Base-by-base conservation (phyloP, 2,888 invertebrate genomes). In the Baccha elongata region DNA sequence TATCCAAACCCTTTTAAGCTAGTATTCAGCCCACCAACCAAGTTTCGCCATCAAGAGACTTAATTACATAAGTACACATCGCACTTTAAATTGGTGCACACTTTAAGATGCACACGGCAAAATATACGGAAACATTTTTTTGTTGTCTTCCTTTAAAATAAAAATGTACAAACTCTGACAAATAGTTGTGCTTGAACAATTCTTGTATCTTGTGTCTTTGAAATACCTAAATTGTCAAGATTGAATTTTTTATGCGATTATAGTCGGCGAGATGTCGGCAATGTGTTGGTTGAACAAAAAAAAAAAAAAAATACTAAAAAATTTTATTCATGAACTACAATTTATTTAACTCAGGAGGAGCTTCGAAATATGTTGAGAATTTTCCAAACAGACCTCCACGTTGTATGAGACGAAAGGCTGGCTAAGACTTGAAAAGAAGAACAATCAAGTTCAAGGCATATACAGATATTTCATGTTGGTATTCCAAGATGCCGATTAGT, bases 31-130 rank as follows among this genome's bases (percentile, higher is more conserved):
- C 78, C 72, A 78, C 72, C 75, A 71, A 65, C 44, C 44, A 53
- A 44, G 60, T 55, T 15, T 26, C 35, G 15, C 3, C 11, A n/a
- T n/a, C n/a, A 48, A 48, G 17, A 48, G 53, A 78, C 62, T 73
- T 83, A 83, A 83, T 78, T 78, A 73, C 72, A 78, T 76, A 78
- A 73, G 78, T 83, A 83, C 78, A 67, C 83, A 73, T 78, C 62
- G 68, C 64, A 68, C 83, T 78, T 78, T 68, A 83, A 83, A 83
- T 83, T 83, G 37, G 71, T 50, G 71, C 71, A 81, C 69, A 81
- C 69, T 75, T 80, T 74, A 80, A 50, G 17, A 19, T 15, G n/a
- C 50, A 73, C 46, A 72, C 11, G n/a, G 4, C 26, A 11, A 62
- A 37, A 32, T 23, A 23, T 23, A 23, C 29, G 29, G 29, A 32